These are phyloP conservation scores for Vireo griseus DNA, from an alignment of 2,797 vertebrate species.

Conservation along the genomic window DNA sequence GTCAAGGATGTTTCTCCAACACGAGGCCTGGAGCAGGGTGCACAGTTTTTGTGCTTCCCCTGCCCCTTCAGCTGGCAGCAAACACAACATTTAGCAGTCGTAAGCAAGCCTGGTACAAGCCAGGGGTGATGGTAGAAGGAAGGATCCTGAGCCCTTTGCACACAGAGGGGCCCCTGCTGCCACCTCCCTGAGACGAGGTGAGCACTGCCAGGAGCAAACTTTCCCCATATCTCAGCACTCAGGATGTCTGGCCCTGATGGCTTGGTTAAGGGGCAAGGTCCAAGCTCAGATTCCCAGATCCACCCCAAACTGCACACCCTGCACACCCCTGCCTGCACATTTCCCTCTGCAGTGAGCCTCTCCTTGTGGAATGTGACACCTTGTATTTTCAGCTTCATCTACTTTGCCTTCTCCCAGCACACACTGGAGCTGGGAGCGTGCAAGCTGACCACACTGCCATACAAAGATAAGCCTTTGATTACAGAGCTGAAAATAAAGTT, in stretches of 20 bases:
- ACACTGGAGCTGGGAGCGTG: background rate
- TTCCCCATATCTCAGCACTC: background rate
- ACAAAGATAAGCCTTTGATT: background rate
- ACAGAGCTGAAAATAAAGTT: background rate
- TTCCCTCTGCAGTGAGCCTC: background rate
- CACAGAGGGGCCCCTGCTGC: background rate
- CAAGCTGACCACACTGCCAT: background rate
- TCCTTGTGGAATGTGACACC: background rate
- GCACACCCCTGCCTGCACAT: background rate
- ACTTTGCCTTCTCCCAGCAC: background rate
- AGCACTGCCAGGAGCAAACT: background rate
- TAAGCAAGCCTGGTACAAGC: background rate
- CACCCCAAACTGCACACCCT: rapidly evolving
- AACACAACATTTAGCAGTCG: background rate
- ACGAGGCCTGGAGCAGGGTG: background rate
- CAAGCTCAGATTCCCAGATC: background rate
- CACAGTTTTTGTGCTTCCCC: background rate
- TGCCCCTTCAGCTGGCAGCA: background rate
- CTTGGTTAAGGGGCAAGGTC: no score
- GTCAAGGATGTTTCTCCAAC: background rate
- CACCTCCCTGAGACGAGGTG: background rate
- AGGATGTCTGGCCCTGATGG: background rate
- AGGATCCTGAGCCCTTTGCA: background rate
- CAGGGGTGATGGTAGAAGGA: background rate
- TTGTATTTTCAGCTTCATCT: background rate